These are phyloP conservation scores for Rhabditophanes sp. DNA, from an alignment of 2,888 invertebrate species.

Conservation along the genomic window DNA sequence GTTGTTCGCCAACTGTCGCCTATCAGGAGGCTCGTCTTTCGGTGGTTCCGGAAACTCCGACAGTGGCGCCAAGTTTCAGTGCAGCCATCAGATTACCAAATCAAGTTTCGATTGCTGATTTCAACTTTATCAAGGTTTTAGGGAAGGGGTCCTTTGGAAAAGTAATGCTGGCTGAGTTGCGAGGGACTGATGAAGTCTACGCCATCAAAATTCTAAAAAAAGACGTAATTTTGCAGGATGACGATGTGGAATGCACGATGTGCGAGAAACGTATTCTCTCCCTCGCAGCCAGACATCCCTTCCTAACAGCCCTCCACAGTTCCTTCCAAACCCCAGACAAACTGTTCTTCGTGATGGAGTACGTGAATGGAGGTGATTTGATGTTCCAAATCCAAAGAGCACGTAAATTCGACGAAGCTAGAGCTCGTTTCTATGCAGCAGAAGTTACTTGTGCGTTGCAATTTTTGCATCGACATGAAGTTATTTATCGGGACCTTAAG, in stretches of 20 bases:
- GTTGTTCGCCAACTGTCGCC: too few relatives aligned
- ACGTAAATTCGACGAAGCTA: constrained; percentile 85
- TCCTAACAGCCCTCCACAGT: constrained; percentile 85
- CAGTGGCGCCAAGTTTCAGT: too few relatives aligned
- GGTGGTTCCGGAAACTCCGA: too few relatives aligned
- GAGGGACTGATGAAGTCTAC: constrained; percentile 68
- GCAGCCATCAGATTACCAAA: constrained; percentile 27
- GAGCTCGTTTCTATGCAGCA: constrained; percentile 86
- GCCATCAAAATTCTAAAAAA: constrained; percentile 70
- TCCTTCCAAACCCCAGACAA: constrained; percentile 91
- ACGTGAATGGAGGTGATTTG: constrained; percentile 68
- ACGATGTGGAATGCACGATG: constrained; percentile 97
- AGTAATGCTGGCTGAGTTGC: constrained; percentile 79
- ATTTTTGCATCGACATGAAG: constrained; percentile 87
- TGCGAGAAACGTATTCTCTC: constrained; percentile 91
- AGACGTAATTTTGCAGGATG: constrained; percentile 87
- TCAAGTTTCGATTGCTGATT: constrained; percentile 60
- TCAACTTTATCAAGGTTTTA: constrained; percentile 89
- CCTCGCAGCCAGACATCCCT: constrained; percentile 89
- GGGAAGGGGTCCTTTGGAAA: constrained; percentile 97
- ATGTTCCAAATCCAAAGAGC: constrained; percentile 94
- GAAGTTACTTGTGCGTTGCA: constrained; percentile 92
- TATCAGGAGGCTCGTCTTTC: too few relatives aligned
- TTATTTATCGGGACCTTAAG: constrained; percentile 64
- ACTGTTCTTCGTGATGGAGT: constrained; percentile 98